Percentiles rank a stretch among this genome's conserved stretches.
Conservation (phyloP, 2,888 invertebrate species). For the Gerris lacustris region DNA sequence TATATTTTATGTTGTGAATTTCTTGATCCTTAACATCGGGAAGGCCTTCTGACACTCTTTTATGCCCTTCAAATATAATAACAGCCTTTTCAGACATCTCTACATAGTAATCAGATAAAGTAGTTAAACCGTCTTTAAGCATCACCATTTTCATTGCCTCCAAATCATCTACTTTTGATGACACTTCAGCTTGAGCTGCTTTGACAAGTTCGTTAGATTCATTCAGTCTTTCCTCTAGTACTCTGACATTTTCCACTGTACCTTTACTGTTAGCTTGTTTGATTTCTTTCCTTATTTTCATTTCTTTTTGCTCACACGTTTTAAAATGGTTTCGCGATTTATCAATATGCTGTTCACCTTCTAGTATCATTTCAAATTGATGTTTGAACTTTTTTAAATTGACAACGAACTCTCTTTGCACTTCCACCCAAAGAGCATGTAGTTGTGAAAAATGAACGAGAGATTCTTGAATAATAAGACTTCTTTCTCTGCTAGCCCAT, state of each 20-base stretch:
- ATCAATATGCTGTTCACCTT: slow-evolving; percentile 40
- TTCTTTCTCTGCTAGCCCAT: slow-evolving; percentile 40
- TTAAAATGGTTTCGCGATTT: slow-evolving; percentile 38
- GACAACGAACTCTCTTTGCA: slow-evolving; percentile 41
- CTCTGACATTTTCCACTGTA: slow-evolving; percentile 37
- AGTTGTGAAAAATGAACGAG: slow-evolving; percentile 39
- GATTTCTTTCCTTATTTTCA: slow-evolving; percentile 38
- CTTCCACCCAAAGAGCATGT: slow-evolving; percentile 40
- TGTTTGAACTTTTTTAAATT: slow-evolving; percentile 38
- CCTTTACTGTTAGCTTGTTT: slow-evolving; percentile 38
- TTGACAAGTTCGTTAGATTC: slow-evolving; percentile 40
- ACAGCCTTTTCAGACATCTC: slow-evolving; percentile 40
- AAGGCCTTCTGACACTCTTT: slow-evolving; percentile 38
- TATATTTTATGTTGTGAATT: slow-evolving; percentile 38
- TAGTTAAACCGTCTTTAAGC: slow-evolving; percentile 40
- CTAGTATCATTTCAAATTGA: slow-evolving; percentile 41
- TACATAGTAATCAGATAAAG: slow-evolving; percentile 41
- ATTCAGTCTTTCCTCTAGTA: slow-evolving; percentile 38
- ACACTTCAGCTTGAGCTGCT: slow-evolving; percentile 41
- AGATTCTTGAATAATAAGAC: slow-evolving; percentile 40
- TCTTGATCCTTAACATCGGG: slow-evolving; percentile 40
- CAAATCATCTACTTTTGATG: slow-evolving; percentile 40
- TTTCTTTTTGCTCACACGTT: slow-evolving; percentile 38
- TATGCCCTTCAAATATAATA: slow-evolving; percentile 40
- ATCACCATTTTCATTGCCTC: slow-evolving; percentile 43